Evolutionary conservation across 2,797 vertebrate species (phyloP).

Genomic region (Enteromius radiatus): DNA sequence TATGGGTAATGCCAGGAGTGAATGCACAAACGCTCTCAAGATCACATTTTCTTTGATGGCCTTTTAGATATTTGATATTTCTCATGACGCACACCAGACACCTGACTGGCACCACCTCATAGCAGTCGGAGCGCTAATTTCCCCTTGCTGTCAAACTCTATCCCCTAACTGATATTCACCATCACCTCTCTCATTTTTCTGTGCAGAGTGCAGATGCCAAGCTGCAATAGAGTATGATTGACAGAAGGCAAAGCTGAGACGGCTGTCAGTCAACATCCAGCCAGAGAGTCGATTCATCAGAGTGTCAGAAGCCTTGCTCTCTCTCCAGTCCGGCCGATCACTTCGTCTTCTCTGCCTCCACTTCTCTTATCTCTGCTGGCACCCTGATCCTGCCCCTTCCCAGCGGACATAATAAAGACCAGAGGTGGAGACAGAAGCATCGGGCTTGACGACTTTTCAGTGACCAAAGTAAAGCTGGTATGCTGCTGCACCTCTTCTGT

Average conservation of each 20-base stretch:
- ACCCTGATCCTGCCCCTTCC: slow-evolving; percentile 52
- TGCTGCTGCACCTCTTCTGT: slow-evolving; percentile 78
- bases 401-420: slow-evolving; percentile 23
- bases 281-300: slow-evolving; percentile 73
- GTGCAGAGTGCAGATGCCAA: slow-evolving; percentile 72
- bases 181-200: slow-evolving; percentile 75
- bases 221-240: slow-evolving; percentile 85
- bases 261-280: slow-evolving; percentile 76
- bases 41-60: slow-evolving; percentile 69
- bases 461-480: slow-evolving; percentile 68
- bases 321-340: slow-evolving; percentile 13
- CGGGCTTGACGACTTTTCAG: slow-evolving; percentile 17
- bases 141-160: slow-evolving; percentile 63
- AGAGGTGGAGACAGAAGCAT: slow-evolving; percentile 38
- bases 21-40: slow-evolving; percentile 65
- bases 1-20: slow-evolving; percentile 13
- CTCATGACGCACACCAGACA: slow-evolving; percentile 69
- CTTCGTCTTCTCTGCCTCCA: slow-evolving; percentile 53
- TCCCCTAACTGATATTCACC: slow-evolving; percentile 71
- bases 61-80: slow-evolving; percentile 65
- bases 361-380: slow-evolving; percentile 67
- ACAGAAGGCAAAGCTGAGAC: slow-evolving; percentile 82
- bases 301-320: slow-evolving; percentile 64
- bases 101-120: slow-evolving; percentile 54
- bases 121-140: slow-evolving; percentile 62